These are phyloP conservation scores for Gadus chalcogrammus DNA, from an alignment of 2,113 vertebrate species.

Conservation along the genomic window DNA sequence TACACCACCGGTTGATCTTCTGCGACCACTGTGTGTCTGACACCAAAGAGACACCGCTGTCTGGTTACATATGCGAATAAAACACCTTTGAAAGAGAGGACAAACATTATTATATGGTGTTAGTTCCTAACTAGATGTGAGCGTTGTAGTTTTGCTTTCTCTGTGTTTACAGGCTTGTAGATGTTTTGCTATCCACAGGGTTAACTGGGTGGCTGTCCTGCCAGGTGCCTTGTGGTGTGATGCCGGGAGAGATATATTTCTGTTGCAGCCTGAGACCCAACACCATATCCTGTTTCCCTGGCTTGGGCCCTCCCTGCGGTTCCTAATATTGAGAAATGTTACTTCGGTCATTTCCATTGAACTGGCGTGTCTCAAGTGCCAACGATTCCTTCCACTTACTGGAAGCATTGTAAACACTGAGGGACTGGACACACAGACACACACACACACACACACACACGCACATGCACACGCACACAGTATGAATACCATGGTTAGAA, in stretches of 20 bases:
- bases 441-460: no score
- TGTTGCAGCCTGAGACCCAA: slow-evolving; percentile 63
- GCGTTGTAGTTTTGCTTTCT: not conserved
- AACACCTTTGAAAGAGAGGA: no score
- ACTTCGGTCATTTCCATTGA: slow-evolving; percentile 73
- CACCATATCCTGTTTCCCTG: slow-evolving; percentile 70
- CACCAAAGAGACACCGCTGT: no score
- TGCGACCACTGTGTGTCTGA: no score
- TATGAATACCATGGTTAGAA: not conserved
- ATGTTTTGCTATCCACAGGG: no score
- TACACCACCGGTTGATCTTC: no score
- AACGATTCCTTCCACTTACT: slow-evolving; percentile 59
- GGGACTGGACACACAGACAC: not conserved
- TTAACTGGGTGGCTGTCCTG: no score
- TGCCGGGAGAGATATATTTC: slow-evolving; percentile 16
- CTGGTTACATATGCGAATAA: no score
- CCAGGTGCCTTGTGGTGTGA: slow-evolving; percentile 4
- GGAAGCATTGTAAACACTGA: slow-evolving; percentile 65
- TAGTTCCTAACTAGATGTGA: not conserved
- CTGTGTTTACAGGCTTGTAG: not conserved
- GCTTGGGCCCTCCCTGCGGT: slow-evolving; percentile 52
- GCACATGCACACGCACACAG: not conserved
- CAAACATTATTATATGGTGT: not conserved
- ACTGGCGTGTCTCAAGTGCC: slow-evolving; percentile 44
- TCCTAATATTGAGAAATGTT: slow-evolving; percentile 66